These are phyloP conservation scores for Brachionus paranguensis DNA, from an alignment of 1,140 invertebrate species.

Conservation along the genomic window DNA sequence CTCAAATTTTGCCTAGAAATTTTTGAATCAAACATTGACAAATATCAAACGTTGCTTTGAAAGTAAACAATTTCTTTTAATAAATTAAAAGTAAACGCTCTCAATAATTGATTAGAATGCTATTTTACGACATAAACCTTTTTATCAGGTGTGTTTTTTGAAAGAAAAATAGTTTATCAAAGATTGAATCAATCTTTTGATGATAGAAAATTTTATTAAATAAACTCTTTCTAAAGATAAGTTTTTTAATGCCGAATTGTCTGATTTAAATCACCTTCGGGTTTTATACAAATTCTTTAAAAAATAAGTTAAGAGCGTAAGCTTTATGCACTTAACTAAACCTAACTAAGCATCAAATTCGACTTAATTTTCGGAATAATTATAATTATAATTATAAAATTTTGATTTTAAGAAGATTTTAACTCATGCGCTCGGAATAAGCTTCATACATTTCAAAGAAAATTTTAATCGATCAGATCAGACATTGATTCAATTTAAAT, in stretches of 20 bases:
- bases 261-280: neutral
- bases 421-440: neutral
- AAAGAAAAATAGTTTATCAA: neutral
- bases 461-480: neutral
- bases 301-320: neutral
- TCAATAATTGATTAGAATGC: neutral
- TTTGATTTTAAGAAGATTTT: neutral
- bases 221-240: neutral
- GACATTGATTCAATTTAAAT: neutral
- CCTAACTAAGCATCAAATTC: no score
- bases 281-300: neutral
- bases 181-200: neutral
- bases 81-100: neutral
- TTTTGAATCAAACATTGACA: neutral
- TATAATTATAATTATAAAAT: neutral
- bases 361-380: neutral
- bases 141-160: neutral
- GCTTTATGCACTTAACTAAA: no score
- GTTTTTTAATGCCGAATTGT: neutral
- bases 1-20: neutral
- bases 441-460: neutral
- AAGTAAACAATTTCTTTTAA: neutral
- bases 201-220: neutral
- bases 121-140: neutral
- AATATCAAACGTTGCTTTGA: neutral